A percentile compares a stretch with the other conserved stretches of the same genome.
phyloP scores from a whole-genome alignment of 2,113 vertebrate genomes.

The Leptobrachium ailaonicum region DNA sequence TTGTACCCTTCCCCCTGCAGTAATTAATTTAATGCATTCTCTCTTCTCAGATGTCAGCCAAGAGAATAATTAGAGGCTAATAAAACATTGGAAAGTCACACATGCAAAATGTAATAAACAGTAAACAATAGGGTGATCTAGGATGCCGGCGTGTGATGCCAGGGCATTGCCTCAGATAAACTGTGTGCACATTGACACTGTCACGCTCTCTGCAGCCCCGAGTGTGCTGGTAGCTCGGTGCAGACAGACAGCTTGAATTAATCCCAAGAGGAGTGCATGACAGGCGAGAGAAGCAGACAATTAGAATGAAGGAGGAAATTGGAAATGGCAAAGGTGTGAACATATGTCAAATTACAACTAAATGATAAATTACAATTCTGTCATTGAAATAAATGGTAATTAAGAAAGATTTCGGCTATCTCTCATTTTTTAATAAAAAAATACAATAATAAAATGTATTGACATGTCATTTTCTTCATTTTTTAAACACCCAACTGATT shows the following conservation, averaged over 20 bases:
- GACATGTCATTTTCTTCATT: conserved; percentile 38
- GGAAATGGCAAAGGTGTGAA: conserved; percentile 94
- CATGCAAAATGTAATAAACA: conserved; percentile 63
- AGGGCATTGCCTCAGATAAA: conserved; percentile 77
- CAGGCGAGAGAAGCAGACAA: conserved; percentile 96
- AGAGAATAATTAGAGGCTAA: conserved; percentile 71
- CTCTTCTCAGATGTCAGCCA: conserved; percentile 65
- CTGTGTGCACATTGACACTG: conserved; percentile 84
- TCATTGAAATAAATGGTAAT: conserved; percentile 90
- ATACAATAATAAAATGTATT: conserved; percentile 37
- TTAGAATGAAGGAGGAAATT: conserved; percentile 96
- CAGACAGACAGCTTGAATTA: conserved; percentile 99
- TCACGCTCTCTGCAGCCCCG: conserved; percentile 85
- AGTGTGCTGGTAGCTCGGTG: conserved; percentile 83
- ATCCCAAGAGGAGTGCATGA: conserved; percentile 93
- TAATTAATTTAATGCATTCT: conserved; percentile 65
- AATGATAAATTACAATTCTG: conserved; percentile 99
- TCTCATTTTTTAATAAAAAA: conserved; percentile 56
- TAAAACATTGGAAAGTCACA: conserved; percentile 65
- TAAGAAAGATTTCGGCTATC: conserved; percentile 81
- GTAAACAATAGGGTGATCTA: conserved; percentile 55
- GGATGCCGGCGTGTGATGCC: conserved; percentile 65
- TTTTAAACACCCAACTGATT: conserved; percentile 51
- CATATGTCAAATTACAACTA: conserved; percentile 99
- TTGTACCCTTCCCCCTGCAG: conserved; percentile 52